These are phyloP conservation scores for Drosophila navojoa DNA, from an alignment of 1,140 invertebrate genomes.

Conservation along the genomic window DNA sequence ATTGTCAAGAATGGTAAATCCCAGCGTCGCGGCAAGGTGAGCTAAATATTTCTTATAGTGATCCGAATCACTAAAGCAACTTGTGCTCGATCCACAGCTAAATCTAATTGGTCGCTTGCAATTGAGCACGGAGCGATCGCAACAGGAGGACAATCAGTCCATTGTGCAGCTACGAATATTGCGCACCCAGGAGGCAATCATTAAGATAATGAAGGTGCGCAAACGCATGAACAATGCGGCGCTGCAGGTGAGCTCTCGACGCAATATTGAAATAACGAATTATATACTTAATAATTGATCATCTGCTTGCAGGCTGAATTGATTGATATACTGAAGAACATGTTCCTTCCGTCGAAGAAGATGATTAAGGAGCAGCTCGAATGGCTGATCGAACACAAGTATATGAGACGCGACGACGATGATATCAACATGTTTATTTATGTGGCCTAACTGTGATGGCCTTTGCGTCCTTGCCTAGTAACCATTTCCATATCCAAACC, in stretches of 20 bases:
- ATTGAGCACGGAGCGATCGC: slow-evolving; percentile 96
- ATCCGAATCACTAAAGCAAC: background rate
- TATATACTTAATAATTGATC: background rate
- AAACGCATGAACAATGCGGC: slow-evolving; percentile 97
- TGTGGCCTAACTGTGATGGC: slow-evolving; percentile 89
- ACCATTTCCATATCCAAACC: slow-evolving; percentile 21
- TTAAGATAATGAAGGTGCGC: slow-evolving; percentile 99
- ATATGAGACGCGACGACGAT: slow-evolving; percentile 97
- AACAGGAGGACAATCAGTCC: slow-evolving; percentile 98
- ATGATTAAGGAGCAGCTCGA: slow-evolving; percentile 99
- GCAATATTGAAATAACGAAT: background rate
- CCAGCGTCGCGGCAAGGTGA: slow-evolving; percentile 95
- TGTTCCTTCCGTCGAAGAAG: slow-evolving; percentile 99
- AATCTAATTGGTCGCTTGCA: slow-evolving; percentile 98
- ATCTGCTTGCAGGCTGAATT: slow-evolving; percentile 90
- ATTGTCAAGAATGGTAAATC: slow-evolving; percentile 95
- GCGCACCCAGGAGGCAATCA: slow-evolving; percentile 97
- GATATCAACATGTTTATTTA: slow-evolving; percentile 99
- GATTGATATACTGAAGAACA: slow-evolving; percentile 99
- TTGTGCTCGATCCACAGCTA: slow-evolving; percentile 79
- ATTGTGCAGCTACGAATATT: slow-evolving; percentile 98
- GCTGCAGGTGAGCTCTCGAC: slow-evolving; percentile 87
- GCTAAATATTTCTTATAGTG: background rate
- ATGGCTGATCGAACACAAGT: slow-evolving; percentile 99
- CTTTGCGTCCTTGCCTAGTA: slow-evolving; percentile 43